phyloP scores from a whole-genome alignment of 2,113 vertebrate species.

The Castor canadensis region DNA sequence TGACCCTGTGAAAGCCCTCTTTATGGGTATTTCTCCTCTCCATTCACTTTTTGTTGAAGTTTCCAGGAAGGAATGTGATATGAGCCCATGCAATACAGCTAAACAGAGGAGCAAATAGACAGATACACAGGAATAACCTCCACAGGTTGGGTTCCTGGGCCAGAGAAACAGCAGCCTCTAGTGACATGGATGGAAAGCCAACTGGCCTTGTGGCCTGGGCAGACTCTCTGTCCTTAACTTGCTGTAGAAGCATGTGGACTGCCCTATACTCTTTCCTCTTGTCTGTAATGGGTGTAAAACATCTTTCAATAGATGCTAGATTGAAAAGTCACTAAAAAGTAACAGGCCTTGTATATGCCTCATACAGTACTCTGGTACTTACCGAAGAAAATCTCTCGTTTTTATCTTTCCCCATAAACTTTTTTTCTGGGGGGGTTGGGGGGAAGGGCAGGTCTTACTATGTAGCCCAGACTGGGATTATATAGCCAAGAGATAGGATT shows the following conservation, averaged over 20 bases:
- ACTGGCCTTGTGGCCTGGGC: not conserved
- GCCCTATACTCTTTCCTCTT: not conserved
- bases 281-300: not conserved
- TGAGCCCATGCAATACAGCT: not conserved
- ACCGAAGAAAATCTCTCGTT: constrained; percentile 27
- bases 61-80: constrained; percentile 25
- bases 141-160: not conserved
- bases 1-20: not conserved
- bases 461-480: too few species aligned
- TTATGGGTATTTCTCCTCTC: not conserved
- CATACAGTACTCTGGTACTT: not conserved
- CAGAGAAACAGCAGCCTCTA: not conserved
- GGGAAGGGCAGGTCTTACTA: too few species aligned
- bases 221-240: not conserved
- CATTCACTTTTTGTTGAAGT: constrained; percentile 19
- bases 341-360: not conserved
- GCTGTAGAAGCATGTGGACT: not conserved
- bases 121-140: not conserved
- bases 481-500: too few species aligned
- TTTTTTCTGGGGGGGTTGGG: too few species aligned
- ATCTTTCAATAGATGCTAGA: not conserved
- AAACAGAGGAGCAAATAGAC: not conserved
- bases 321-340: not conserved
- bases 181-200: not conserved
- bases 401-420: too few species aligned